Conservation (phyloP, 1,140 invertebrate species). For the Hyles vespertilio region DNA sequence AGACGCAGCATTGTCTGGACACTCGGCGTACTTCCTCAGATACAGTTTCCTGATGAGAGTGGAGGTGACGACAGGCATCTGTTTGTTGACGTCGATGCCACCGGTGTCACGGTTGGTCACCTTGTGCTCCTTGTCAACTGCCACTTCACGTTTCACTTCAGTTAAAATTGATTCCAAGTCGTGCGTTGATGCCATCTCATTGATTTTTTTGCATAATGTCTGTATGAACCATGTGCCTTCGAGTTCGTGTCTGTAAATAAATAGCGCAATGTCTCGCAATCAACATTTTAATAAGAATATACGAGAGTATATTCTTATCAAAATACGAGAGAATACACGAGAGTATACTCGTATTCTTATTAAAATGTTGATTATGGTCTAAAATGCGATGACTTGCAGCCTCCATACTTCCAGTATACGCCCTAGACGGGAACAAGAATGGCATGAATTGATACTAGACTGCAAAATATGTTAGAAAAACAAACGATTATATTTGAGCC, state of each 20-base stretch:
- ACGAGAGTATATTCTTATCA: no score
- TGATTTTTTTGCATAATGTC: conserved; percentile 47
- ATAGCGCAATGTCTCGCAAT: no score
- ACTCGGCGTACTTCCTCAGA: conserved; percentile 30
- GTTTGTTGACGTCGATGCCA: conserved; percentile 44
- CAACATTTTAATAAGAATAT: no score
- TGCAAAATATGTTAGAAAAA: no score
- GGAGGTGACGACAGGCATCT: conserved; percentile 50
- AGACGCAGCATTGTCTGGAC: background rate
- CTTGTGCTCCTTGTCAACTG: conserved; percentile 36
- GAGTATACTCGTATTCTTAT: no score
- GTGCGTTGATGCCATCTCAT: conserved; percentile 25
- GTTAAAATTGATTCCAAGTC: conserved; percentile 53
- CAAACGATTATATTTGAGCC: no score
- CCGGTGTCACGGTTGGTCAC: conserved; percentile 34
- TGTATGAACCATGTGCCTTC: conserved; percentile 59
- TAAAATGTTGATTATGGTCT: no score
- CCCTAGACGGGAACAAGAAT: background rate
- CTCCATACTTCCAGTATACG: no score
- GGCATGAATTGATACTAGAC: background rate
- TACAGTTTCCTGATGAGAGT: conserved; percentile 53
- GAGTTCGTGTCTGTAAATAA: conserved; percentile 39
- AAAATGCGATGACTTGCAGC: no score
- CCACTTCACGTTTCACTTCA: conserved; percentile 50
- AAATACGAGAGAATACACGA: no score